Base-by-base conservation (phyloP, 2,113 vertebrate genomes). In the Scortum barcoo region DNA sequence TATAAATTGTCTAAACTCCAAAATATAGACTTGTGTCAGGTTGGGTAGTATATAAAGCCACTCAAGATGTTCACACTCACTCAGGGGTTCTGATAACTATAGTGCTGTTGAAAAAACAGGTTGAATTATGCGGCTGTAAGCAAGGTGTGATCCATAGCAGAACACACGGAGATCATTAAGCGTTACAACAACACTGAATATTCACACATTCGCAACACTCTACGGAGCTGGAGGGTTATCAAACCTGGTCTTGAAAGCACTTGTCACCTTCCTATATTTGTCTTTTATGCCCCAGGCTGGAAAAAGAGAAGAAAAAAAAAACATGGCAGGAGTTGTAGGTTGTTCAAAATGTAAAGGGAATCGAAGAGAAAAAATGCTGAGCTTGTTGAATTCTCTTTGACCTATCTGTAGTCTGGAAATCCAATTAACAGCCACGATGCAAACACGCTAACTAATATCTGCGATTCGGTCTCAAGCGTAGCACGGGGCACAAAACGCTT, bases 11-110 rank as follows among this genome's bases (percentile, higher is more conserved):
- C 26, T 48, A 50, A 73, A 75, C 61, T 75, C 33, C 44, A 50
- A 74, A 73, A 70, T 84, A 81, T 82, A 20, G 19, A 77, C 42
- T 42, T 54, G 26, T 57, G 63, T 85, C 9, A 20, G 26, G 50
- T 60, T 67, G 22, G 68, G 62, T 62, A 56, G 81, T 72, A 77
- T 24, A 58, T 62, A 87, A 86, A 88, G 78, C 85, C 48, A 42
- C 73, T 71, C 48, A 86, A 91, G 84, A 87, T 89, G 86, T 90
- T 88, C 81, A 85, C 84, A 89, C 88, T 84, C 87, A 83, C 83
- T 79, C 84, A 72, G 80, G 71, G 84, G 67, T 82, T 60, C 76
- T 44, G 76, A 81, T 84, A 86, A 73, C 66, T 70, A 26, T 22
- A 28, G 66, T 53, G 36, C 57, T 68, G 70, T 67, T 80, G 69